Evolutionary conservation across 2,797 vertebrate species (phyloP), one percentile per base, ranked within the genome.

Genomic region (Thalassophryne amazonica): DNA sequence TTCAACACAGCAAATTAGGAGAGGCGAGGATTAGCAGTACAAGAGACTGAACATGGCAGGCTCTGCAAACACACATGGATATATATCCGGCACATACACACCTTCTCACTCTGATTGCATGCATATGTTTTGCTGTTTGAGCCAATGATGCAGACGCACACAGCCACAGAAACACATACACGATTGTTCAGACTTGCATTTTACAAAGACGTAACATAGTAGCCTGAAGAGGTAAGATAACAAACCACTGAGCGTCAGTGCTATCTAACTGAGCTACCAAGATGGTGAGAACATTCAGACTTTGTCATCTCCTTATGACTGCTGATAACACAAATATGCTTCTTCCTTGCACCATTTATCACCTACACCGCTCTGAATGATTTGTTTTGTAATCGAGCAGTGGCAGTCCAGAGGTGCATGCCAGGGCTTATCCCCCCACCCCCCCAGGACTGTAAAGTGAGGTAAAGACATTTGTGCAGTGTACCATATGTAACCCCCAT

Each of bases 1-100:
- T 70, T 84, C 81, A 75, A 78, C 81, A 50, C 68, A 73, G 78
- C 85, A 88, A 86, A 88, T 80, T 83, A 88, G 82, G 73, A 86
- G 68, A 71, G 70, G 79, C 46, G 63, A 74, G 66, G 81, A 88
- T 89, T 88, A 86, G 73, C 37, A 43, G 40, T 73, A 83, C 66
- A 58, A 83, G 61, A 73, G 66, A 75, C 64, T 68, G 62, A 76
- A 81, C 80, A 85, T 82, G 73, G 69, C 79, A 83, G 78, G 69
- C 74, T 70, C 49, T 23, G 46, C 64, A 41, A 69, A 62, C 72
- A 51, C 61, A 43, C 33, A 45, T 11, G n/a, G 36, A 25, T 56
- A 41, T 48, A 41, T 31, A 51, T 14, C 36, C 20, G 3, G 16
- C 16, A 7, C 33, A 40, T 58, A 52, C 19, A 30, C 31, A 34